These are phyloP conservation scores for Myotis pilosus DNA, from an alignment of 2,797 vertebrate species.

Conservation along the genomic window DNA sequence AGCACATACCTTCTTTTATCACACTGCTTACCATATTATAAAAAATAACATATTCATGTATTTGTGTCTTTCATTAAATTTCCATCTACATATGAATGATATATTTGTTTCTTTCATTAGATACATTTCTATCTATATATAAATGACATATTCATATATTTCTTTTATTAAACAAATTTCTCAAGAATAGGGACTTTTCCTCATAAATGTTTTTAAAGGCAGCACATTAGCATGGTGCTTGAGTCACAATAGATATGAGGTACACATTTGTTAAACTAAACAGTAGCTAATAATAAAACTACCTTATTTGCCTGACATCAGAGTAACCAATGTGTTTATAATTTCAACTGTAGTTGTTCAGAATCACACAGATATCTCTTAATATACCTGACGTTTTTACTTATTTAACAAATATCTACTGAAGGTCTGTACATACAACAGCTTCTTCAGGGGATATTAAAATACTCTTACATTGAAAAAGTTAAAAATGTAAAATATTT, in stretches of 20 bases:
- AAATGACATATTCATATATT: not conserved
- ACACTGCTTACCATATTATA: constrained; percentile 17
- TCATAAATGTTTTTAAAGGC: not conserved
- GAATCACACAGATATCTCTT: not conserved
- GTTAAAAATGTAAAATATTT: constrained; percentile 20
- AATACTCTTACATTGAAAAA: not conserved
- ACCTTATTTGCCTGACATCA: not conserved
- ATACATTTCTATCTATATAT: not conserved
- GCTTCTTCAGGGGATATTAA: not conserved
- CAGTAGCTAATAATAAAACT: constrained; percentile 33
- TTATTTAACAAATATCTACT: not conserved
- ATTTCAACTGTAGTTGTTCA: constrained; percentile 45
- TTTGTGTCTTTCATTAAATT: not conserved
- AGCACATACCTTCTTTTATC: not conserved
- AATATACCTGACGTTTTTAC: constrained; percentile 45
- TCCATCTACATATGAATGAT: not conserved
- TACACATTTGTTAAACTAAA: not conserved
- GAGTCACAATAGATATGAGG: not conserved
- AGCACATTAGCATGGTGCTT: not conserved
- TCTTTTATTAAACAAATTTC: constrained; percentile 5
- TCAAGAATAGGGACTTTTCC: not conserved
- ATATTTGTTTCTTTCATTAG: not conserved
- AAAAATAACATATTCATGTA: not conserved
- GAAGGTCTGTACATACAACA: not conserved
- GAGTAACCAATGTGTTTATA: constrained; percentile 20